Evolutionary conservation across 1,140 invertebrate genomes (phyloP).

Genomic region (Heliconius melpomene): DNA sequence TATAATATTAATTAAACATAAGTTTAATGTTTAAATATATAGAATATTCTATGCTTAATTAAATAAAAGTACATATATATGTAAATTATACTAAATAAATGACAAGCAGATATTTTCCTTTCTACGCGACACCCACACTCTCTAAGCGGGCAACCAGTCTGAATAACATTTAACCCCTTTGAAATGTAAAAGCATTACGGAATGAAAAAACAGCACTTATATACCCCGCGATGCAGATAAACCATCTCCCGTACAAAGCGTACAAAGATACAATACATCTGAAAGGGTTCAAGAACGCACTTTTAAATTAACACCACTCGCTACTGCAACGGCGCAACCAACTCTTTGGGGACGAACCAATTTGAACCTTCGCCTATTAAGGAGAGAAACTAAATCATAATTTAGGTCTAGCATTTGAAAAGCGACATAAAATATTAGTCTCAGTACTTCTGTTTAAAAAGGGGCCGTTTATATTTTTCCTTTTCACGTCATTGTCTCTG

Average conservation of each 20-base stretch:
- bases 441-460: constrained; percentile 71
- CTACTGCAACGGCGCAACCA: constrained; percentile 55
- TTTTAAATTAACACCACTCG: constrained; percentile 77
- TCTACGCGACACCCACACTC: constrained; percentile 74
- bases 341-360: constrained; percentile 40
- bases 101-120: constrained; percentile 44
- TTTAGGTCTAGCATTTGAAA: constrained; percentile 49
- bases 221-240: constrained; percentile 79
- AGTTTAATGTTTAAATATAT: background rate
- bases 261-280: constrained; percentile 81
- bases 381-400: constrained; percentile 38
- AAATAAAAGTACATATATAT: background rate
- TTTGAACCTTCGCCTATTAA: constrained; percentile 45
- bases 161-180: constrained; percentile 81
- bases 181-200: constrained; percentile 81
- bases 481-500: constrained; percentile 81
- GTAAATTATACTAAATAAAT: background rate
- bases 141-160: constrained; percentile 74
- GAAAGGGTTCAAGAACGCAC: constrained; percentile 81
- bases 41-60: background rate
- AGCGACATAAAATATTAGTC: constrained; percentile 67
- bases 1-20: background rate
- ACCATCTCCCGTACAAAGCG: constrained; percentile 79
- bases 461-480: constrained; percentile 80
- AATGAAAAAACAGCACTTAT: constrained; percentile 81